Base-by-base conservation (phyloP, 2,888 invertebrate species). In the Acanthosepion lycidas region DNA sequence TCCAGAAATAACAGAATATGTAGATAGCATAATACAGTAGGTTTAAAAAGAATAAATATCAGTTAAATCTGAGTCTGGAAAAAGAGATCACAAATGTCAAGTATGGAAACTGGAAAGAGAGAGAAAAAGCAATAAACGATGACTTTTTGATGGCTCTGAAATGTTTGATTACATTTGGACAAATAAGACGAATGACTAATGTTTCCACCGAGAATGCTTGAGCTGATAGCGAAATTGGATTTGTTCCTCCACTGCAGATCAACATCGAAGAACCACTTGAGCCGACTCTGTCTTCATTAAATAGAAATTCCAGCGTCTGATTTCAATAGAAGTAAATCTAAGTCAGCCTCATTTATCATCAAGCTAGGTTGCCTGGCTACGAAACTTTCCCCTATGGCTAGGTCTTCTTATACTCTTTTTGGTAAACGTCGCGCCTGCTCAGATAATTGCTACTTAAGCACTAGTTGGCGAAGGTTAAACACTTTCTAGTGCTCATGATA, bases 181-280 rank as follows among this genome's bases (percentile, higher is more conserved):
- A 78, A 78, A 78, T 78, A 78, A 78, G 78, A 78, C 78, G 9
- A 78, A 78, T 78, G 78, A 78, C 78, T 78, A 78, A n/a, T n/a
- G n/a, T n/a, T 78, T 78, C 78, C 78, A 78, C n/a, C n/a, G 78
- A 78, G 78, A 78, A 33, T 4, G n/a, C 15, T 15, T n/a, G n/a
- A 78, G n/a, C 78, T n/a, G 78, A 78, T 78, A 78, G 78, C n/a
- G 78, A 78, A 78, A 78, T 78, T 78, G 78, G n/a, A 78, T 78
- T 78, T 78, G n/a, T 78, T n/a, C 15, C 4, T n/a, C 9, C 78
- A n/a, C n/a, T 78, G 78, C 78, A 78, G 78, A 78, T 78, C 15
- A 78, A 78, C n/a, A 78, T 78, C 78, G n/a, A 78, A 78, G 78
- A 59, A 78, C n/a, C 78, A 78, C 78, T 78, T 78, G 15, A 78